Base-by-base conservation (phyloP, 2,888 invertebrate genomes). In the Dugesia japonica region DNA sequence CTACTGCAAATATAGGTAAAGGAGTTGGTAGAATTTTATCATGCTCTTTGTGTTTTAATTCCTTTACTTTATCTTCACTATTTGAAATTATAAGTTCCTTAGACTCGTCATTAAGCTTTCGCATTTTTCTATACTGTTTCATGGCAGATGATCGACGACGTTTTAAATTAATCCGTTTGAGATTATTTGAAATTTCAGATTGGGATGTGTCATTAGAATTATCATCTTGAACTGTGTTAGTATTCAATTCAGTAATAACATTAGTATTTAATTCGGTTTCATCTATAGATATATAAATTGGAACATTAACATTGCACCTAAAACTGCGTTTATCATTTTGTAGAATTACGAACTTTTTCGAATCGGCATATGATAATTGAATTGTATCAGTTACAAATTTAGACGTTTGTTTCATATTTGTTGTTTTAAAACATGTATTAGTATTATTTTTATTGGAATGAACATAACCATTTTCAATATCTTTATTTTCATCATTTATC, bases 311-410 rank as follows among this genome's bases (percentile, higher is more conserved):
- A 42, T 38, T 74, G 56, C 38, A 74, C 20, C 74, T 15, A 42
- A 74, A 74, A 42, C 26, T 74, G 15, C 38, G 27, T 26, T 31
- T 31, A 31, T 31, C 74, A 20, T 27, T 38, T n/a, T 72, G 28
- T 4, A 72, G 28, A 7, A 72, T 27, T 4, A 72, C 72, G n/a
- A 72, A 72, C n/a, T 72, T 72, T 27, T 28, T 27, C 7, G 72
- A 28, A 31, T 72, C 72, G 1, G 42, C 75, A 38, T 74, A 74
- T 1, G 74, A 74, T 33, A 74, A 33, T 23, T 74, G 74, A n/a
- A 56, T 56, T 4, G 56, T 20, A n/a, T 56, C 56, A 23, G n/a
- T 56, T n/a, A 56, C 56, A n/a, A 56, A 56, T 56, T 56, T 56
- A n/a, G 56, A 56, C 1, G 20, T 56, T 4, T 56, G 56, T 56